These are phyloP conservation scores for Muraenolepis orangiensis DNA, from an alignment of 2,797 vertebrate species.

Conservation along the genomic window DNA sequence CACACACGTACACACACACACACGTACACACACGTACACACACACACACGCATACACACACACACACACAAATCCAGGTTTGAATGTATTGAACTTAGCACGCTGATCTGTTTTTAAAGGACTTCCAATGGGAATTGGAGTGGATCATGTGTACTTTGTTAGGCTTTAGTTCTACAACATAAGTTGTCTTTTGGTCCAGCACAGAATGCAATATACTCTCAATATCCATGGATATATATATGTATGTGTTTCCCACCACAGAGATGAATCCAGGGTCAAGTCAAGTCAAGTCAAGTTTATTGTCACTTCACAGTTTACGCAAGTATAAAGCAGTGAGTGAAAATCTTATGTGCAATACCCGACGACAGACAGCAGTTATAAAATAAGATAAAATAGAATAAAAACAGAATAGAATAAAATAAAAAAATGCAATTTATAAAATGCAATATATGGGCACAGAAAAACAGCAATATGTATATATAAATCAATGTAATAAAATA, in stretches of 20 bases:
- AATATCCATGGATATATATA: too few relatives aligned
- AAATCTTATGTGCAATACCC: too few relatives aligned
- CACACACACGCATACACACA: conserved; percentile 17
- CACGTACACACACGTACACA: conserved; percentile 25
- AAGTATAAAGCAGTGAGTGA: too few relatives aligned
- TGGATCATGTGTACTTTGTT: conserved; percentile 50
- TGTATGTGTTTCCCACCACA: conserved; percentile 64
- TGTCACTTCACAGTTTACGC: too few relatives aligned
- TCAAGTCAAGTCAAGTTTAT: too few relatives aligned
- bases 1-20: conserved; percentile 24
- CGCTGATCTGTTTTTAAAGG: conserved; percentile 42
- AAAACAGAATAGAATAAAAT: too few relatives aligned
- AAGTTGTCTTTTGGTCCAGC: conserved; percentile 61
- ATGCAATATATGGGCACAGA: too few relatives aligned
- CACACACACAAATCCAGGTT: conserved; percentile 1
- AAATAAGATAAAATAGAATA: too few relatives aligned
- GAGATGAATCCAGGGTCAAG: conserved; percentile 62
- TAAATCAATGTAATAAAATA: too few relatives aligned
- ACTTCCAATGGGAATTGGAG: conserved; percentile 39
- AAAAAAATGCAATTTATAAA: too few relatives aligned
- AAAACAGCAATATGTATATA: too few relatives aligned
- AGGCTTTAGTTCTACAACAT: conserved; percentile 41
- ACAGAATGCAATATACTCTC: conserved; percentile 53
- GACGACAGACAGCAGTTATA: too few relatives aligned
- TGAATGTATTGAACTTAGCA: conserved; percentile 31